Conservation (phyloP, 2,797 vertebrate species). For the Botia kubotai region DNA sequence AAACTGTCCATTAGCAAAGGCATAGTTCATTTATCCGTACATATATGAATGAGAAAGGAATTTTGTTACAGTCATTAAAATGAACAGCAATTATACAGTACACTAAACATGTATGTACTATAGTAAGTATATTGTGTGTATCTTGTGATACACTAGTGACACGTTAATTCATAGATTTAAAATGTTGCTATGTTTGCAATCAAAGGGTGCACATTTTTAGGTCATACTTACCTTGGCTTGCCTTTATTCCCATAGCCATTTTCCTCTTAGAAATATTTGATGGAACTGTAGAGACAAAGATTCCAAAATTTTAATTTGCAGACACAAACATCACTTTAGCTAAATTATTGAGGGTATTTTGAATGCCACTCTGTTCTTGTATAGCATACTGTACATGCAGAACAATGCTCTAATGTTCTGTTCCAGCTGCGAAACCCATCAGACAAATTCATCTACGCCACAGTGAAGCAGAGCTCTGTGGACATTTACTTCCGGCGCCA, state of each 20-base stretch:
- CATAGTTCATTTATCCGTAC: not conserved
- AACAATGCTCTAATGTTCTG: constrained; percentile 28
- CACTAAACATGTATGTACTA: too few relatives aligned
- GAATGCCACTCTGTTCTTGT: too few relatives aligned
- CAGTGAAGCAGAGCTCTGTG: constrained; percentile 98
- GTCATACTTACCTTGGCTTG: constrained; percentile 23
- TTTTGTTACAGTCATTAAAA: not conserved
- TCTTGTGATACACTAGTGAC: not conserved
- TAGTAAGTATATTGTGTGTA: not conserved
- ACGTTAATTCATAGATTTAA: not conserved
- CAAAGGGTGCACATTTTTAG: constrained; percentile 13
- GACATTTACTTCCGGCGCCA: constrained; percentile 99
- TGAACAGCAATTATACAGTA: not conserved
- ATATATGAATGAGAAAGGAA: not conserved
- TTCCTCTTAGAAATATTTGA: constrained; percentile 13
- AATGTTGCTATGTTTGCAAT: too few relatives aligned
- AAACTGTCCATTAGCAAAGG: constrained; percentile 12
- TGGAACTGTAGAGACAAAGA: not conserved
- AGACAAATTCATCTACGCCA: constrained; percentile 98
- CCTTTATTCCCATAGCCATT: constrained; percentile 11
- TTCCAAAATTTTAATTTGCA: too few relatives aligned
- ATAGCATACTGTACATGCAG: not conserved
- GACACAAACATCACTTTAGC: too few relatives aligned
- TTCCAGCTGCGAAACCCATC: constrained; percentile 95
- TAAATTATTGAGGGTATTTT: constrained; percentile 40